phyloP scores from a whole-genome alignment of 2,888 invertebrate genomes.

The Drosophila vallismaia region DNA sequence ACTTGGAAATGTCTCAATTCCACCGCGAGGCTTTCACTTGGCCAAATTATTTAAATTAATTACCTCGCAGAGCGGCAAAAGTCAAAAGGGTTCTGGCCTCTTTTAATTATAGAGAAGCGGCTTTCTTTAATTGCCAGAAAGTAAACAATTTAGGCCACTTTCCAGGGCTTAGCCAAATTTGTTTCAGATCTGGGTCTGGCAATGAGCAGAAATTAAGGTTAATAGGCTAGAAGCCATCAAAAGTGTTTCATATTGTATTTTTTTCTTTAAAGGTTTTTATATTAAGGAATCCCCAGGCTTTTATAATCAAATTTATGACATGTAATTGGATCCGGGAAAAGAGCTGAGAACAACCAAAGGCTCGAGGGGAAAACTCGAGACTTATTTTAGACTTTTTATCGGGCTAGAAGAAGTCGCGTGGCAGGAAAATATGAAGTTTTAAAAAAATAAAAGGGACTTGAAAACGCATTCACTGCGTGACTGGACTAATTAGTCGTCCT shows the following conservation, averaged over 20 bases:
- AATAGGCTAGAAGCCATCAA: neutral
- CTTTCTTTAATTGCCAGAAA: constrained; percentile 48
- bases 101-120: constrained; percentile 59
- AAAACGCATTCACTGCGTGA: constrained; percentile 60
- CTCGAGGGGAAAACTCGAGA: neutral
- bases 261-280: neutral
- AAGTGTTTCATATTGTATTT: constrained; percentile 3
- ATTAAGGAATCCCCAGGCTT: constrained; percentile 8
- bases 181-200: too few relatives aligned
- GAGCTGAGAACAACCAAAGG: constrained; percentile 28
- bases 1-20: constrained; percentile 68
- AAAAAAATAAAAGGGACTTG: constrained; percentile 26
- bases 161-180: neutral
- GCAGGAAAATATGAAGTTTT: constrained; percentile 9
- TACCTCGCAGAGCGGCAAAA: constrained; percentile 45
- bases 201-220: neutral
- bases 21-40: constrained; percentile 61
- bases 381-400: neutral
- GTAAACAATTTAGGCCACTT: constrained; percentile 5
- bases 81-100: constrained; percentile 46
- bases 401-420: constrained; percentile 34
- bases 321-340: constrained; percentile 53
- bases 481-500: constrained; percentile 59
- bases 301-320: constrained; percentile 69
- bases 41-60: constrained; percentile 74